Evolutionary conservation across 1,140 invertebrate species (phyloP), one percentile per base, ranked within the genome.

Genomic region (Drosophila navojoa): DNA sequence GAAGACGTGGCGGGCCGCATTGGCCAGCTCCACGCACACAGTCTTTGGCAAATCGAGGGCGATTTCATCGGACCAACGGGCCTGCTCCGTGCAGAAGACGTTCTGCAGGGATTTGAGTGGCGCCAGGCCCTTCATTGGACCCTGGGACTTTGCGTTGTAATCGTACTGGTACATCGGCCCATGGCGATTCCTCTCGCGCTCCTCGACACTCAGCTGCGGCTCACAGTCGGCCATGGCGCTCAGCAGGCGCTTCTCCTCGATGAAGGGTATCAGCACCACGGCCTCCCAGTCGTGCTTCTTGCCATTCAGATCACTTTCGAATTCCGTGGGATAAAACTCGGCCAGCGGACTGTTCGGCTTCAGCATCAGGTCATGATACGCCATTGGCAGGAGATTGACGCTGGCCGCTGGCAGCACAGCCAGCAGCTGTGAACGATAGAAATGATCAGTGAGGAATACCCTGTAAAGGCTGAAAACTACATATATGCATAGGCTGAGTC

Each of bases 241-340:
- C 32, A 98, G 86, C 49, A 98, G 93, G 53, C 94, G 93, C 42
- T 93, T 71, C 59, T 99, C 98, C 76, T 99, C 96, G 80, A 99
- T 99, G 81, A 99, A 99, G 1, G 98, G 98, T 85, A 99, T 98
- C 0, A 99, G 93, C 6, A 99, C 98, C 0, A 99, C 96, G 22
- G 98, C 98, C 92, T 99, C 98, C 98, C 98, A 99, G 68, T 99
- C 97, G 81, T 99, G 96, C 80, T 95, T 95, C 90, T 99, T 99
- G 1, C 98, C 98, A 93, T 99, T 97, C 29, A 97, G 93, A 93
- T 98, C 97, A 0, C 96, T 98, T 79, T 97, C 94, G 92, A 99
- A 99, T 19, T 98, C 94, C 16, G 93, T 84, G 0, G 98, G 98
- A 93, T 98, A 99, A 92, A 96, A 99, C 69, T 97, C 94, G 15